These are phyloP conservation scores for Caenorhabditis tropicalis DNA, from an alignment of 1,140 invertebrate genomes.

Conservation along the genomic window DNA sequence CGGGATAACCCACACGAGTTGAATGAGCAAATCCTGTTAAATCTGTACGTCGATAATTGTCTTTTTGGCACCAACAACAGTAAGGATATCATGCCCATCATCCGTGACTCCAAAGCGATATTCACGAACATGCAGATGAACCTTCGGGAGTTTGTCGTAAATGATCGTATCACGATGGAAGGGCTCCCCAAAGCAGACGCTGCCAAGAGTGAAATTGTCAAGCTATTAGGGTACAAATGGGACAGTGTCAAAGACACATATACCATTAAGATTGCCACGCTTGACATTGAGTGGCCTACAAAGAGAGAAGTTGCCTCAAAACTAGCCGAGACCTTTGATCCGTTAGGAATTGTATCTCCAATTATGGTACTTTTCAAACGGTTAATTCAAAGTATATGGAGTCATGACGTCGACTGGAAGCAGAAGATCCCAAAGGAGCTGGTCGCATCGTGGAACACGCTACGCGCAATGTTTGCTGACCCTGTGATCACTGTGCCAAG, in stretches of 20 bases:
- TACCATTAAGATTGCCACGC: background rate
- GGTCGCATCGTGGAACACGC: background rate
- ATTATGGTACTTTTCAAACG: background rate
- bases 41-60: slow-evolving; percentile 53
- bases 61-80: background rate
- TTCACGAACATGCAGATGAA: background rate
- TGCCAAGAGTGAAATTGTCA: background rate
- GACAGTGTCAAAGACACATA: background rate
- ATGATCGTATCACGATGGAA: background rate
- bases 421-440: background rate
- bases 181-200: background rate
- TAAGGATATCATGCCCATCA: background rate
- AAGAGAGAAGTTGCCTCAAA: background rate
- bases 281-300: slow-evolving; percentile 10
- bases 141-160: background rate
- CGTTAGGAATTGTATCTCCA: slow-evolving; percentile 47
- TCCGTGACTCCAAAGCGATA: no score
- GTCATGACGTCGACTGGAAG: slow-evolving; percentile 30
- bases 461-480: background rate
- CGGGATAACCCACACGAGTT: background rate
- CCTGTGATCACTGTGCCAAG: slow-evolving; percentile 12
- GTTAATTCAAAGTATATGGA: slow-evolving; percentile 50
- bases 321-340: slow-evolving; percentile 25
- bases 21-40: slow-evolving; percentile 1
- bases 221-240: background rate